phyloP scores from a whole-genome alignment of 2,113 vertebrate species.

The Emydocephalus ijimae region DNA sequence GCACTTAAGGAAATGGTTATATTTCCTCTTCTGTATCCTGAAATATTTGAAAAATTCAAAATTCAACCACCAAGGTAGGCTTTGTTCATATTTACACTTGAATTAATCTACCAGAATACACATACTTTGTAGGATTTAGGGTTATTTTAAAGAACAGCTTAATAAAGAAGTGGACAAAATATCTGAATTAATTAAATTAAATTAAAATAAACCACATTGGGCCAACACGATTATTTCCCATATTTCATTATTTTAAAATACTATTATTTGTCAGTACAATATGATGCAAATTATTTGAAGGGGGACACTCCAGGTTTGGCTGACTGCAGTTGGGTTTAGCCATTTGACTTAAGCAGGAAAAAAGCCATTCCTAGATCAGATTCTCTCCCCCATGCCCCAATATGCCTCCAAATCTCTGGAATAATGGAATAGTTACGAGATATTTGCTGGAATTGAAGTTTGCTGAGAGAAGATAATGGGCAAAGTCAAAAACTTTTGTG shows the following conservation, averaged over 20 bases:
- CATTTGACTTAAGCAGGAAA: not conserved
- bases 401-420: not conserved
- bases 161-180: not conserved
- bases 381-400: not conserved
- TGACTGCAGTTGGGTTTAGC: not conserved
- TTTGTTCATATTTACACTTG: not conserved
- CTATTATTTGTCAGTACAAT: not conserved
- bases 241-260: not conserved
- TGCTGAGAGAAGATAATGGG: not conserved
- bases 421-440: not conserved
- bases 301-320: not conserved
- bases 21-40: slow-evolving; percentile 95
- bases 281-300: not conserved
- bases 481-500: too few relatives aligned
- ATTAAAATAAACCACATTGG: not conserved
- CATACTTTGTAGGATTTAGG: not conserved
- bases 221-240: not conserved
- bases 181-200: not conserved
- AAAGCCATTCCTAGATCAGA: not conserved
- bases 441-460: not conserved
- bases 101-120: not conserved
- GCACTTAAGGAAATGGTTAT: slow-evolving; percentile 99
- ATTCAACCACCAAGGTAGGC: slow-evolving; percentile 96
- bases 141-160: not conserved
- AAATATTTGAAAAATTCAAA: slow-evolving; percentile 98